Evolutionary conservation across 1,140 invertebrate genomes (phyloP), one percentile per base, ranked within the genome.

Genomic region (Bilobella aurantiaca): DNA sequence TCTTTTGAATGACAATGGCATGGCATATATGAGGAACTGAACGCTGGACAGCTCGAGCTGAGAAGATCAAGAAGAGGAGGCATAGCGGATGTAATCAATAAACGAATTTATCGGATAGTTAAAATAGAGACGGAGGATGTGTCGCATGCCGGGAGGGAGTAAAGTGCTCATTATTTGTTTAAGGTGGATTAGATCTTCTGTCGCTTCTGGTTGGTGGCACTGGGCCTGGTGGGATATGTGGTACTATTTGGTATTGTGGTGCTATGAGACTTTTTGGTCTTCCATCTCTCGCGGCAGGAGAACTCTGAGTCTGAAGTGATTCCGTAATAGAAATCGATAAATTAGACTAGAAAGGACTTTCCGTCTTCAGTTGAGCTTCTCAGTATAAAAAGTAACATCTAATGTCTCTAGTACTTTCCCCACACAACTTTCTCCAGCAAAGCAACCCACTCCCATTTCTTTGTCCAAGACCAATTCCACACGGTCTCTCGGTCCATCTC

Each of bases 251-350:
- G n/a, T n/a, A n/a, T n/a, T n/a, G n/a, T n/a, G n/a, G 42, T 42
- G 32, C 30, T 14, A 25, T 27, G 27, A 63, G 31, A 30, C 29
- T 46, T 2, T 23, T 53, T 53, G 12, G 25, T 14, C 49, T 53
- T 53, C 49, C 49, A 53, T 14, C 49, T 53, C 21, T 53, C 49
- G 8, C 23, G 14, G 12, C 21, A 23, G 49, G 34, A 12, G 34
- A 42, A 18, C 18, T 42, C 18, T 42, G 8, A 8, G 8, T 42
- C 8, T 53, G 12, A 53, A 53, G 49, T 53, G 63, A 64, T 64
- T 58, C 63, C n/a, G 29, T 30, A 64, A 37, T 58, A 64, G 63
- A 64, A 64, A 64, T 64, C 63, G 63, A 64, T 64, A 64, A 64
- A 64, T 64, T 64, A 64, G 63, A 58, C 53, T 32, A 57, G 49